Evolutionary conservation across 92 coral and sea anemone species (phyloP), one percentile per base, ranked within the genome.

Genomic region (Paragorgia papillata): DNA sequence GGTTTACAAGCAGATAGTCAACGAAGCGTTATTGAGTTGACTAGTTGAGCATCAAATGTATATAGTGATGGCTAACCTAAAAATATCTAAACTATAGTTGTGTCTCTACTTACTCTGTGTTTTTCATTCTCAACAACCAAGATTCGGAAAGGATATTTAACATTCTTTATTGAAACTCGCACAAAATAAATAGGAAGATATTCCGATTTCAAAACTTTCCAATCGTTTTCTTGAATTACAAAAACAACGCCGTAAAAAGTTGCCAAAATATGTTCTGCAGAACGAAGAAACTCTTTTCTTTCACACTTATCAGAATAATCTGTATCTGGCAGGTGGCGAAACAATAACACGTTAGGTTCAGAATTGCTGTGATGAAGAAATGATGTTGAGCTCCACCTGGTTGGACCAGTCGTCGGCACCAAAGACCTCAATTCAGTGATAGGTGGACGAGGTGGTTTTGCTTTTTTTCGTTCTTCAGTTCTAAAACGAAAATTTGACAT

Each of bases 111-210:
- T 20, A 71, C 78, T 58, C 78, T 30, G 31, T 71, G 48, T 27
- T 17, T n/a, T 14, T 71, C 78, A 58, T 55, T 54, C n/a, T 74
- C 85, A 43, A 86, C 86, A 49, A 92, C 97, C 81, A 95, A 89
- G 20, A 95, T 89, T 69, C 87, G 84, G 62, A 95, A 95, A 51
- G 99, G 99, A 63, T 87, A 91, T 81, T 89, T 91, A 14, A 89
- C 92, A 85, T 91, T 89, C 57, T 91, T 92, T 9, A 71, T 51
- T 34, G 80, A 89, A 49, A 80, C 95, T 74, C 92, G 93, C 24
- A 95, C 83, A 84, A 91, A 89, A 73, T 92, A 95, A 73, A 91
- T 77, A 20, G 99, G 97, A 74, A 95, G 78, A 54, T 71, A 53
- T 32, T 55, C 78, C 9, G 78, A 71, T 53, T 71, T 71, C 46